Conservation (phyloP, 2,888 invertebrate genomes). For the Podotricha telesiphe region DNA sequence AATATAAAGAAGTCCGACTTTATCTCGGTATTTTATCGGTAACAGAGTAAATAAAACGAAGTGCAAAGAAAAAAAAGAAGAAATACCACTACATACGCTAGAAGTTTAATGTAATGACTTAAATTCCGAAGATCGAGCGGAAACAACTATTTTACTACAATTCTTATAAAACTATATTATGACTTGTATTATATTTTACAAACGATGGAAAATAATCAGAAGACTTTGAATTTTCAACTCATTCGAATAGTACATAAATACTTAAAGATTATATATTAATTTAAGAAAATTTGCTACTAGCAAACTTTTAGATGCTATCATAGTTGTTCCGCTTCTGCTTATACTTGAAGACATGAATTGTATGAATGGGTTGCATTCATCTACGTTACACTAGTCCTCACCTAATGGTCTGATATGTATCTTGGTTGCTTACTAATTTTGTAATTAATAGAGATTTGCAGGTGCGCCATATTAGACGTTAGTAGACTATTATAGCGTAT, state of each 20-base stretch:
- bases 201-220: too few relatives aligned
- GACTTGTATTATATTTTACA: too few relatives aligned
- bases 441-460: conserved; percentile 49
- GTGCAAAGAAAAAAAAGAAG: conserved; percentile 35
- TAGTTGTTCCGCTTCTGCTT: not conserved
- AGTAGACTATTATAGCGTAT: not conserved
- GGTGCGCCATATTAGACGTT: conserved; percentile 32
- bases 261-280: too few relatives aligned
- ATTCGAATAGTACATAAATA: too few relatives aligned
- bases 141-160: not conserved
- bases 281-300: too few relatives aligned
- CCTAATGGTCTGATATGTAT: conserved; percentile 75
- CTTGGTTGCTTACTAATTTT: conserved; percentile 71
- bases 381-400: conserved; percentile 64
- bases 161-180: too few relatives aligned
- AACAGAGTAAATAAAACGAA: conserved; percentile 39
- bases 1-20: conserved; percentile 26
- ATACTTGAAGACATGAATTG: conserved; percentile 46
- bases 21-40: conserved; percentile 36
- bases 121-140: conserved; percentile 22
- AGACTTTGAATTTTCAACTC: too few relatives aligned
- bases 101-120: conserved; percentile 23
- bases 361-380: conserved; percentile 70
- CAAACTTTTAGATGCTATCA: too few relatives aligned
- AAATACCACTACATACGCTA: conserved; percentile 30